Conservation (phyloP, 2,888 invertebrate species). For the Lepidonotus clava region DNA sequence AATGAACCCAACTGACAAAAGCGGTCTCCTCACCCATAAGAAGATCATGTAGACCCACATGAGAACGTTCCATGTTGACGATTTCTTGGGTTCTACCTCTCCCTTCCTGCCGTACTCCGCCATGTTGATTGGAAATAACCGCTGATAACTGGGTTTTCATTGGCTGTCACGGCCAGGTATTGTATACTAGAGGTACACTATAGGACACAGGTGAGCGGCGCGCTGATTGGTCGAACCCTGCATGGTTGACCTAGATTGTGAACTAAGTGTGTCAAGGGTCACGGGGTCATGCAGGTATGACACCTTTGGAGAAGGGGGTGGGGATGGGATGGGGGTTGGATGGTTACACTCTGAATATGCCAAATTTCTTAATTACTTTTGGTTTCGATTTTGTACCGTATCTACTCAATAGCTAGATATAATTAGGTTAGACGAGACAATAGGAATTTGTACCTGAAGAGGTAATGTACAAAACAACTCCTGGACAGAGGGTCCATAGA, state of each 20-base stretch:
- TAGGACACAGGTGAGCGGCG: neutral
- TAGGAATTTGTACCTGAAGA: too few species aligned
- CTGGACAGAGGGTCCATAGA: too few species aligned
- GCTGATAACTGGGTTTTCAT: neutral
- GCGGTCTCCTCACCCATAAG: neutral
- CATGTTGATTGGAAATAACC: slow-evolving; percentile 5
- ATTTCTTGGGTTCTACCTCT: neutral
- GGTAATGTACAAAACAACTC: too few species aligned
- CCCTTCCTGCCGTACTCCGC: slow-evolving; percentile 3
- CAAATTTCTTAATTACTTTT: too few species aligned
- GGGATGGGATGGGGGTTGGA: too few species aligned
- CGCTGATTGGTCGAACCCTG: neutral
- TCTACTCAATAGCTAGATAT: too few species aligned
- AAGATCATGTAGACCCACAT: neutral
- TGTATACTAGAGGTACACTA: too few species aligned
- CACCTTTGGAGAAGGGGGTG: too few species aligned
- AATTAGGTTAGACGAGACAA: too few species aligned
- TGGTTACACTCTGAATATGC: too few species aligned
- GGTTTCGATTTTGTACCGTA: too few species aligned
- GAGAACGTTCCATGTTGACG: neutral
- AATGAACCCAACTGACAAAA: neutral
- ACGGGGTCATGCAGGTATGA: neutral
- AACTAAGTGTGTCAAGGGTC: slow-evolving; percentile 6
- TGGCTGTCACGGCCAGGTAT: too few species aligned
- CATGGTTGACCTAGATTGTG: neutral